Evolutionary conservation across 2,113 vertebrate species (phyloP), one percentile per base, ranked within the genome.

Genomic region (Malaclemys terrapin): DNA sequence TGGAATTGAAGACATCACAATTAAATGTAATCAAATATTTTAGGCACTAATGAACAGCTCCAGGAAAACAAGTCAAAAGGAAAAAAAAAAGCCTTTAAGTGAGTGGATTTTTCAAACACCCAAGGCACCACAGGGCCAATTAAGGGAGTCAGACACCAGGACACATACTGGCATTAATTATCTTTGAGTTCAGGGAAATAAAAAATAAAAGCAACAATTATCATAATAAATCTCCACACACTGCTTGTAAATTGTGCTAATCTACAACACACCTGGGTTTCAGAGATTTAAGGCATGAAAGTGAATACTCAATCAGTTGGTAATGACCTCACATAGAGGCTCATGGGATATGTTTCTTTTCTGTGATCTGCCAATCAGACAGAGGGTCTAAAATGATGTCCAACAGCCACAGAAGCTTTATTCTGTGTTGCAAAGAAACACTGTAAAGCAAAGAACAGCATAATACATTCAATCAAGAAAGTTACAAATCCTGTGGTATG

Each of bases 11-110:
- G 98, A 96, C 98, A 98, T 98, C 97, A 98, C 98, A 99, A 98
- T 98, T 98, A 98, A 98, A 98, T 98, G 98, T 98, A 98, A 98
- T 98, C 98, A 98, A 98, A 98, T 98, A 98, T 98, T 98, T 98
- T 98, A 98, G 97, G 98, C 97, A 96, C 98, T 99, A 99, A 98
- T 98, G 98, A 98, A 98, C 97, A 98, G 97, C 98, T 98, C 97
- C 97, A 98, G 97, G 97, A 98, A 98, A 98, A 98, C 98, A 98
- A 98, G 98, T 98, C 96, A 98, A 98, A 98, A 97, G 91, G 20
- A 91, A 84, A 45, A 95, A 95, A 95, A 95, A 89, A 93, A 82
- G 38, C 65, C 94, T 97, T 96, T 97, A 97, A 98, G 95, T 97
- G 97, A 98, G 97, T 97, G 96, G 97, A 98, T 98, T 98, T 98